phyloP scores from a whole-genome alignment of 2,888 invertebrate species.

The Neoascia interrupta region DNA sequence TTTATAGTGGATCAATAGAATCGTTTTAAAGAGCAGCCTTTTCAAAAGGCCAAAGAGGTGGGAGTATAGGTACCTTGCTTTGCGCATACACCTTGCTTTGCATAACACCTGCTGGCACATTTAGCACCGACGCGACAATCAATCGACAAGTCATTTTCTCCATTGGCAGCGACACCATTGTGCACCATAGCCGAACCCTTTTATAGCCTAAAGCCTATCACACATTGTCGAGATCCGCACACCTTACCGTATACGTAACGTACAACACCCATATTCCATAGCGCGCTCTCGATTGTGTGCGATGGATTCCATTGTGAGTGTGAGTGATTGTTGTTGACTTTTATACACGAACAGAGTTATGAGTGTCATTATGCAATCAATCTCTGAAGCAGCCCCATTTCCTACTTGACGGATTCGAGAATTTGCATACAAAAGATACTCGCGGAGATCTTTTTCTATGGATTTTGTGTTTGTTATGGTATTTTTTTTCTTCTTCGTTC shows the following conservation, averaged over 20 bases:
- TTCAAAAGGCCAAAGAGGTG: too few relatives aligned
- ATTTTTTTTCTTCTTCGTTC: too few relatives aligned
- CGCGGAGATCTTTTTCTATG: slow-evolving; percentile 21
- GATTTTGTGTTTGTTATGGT: slow-evolving; percentile 17
- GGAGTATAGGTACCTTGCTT: too few relatives aligned
- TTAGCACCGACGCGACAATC: slow-evolving; percentile 40
- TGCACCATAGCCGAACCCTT: slow-evolving; percentile 19
- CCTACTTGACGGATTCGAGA: slow-evolving; percentile 58
- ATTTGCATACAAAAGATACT: slow-evolving; percentile 68
- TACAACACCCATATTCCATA: too few relatives aligned
- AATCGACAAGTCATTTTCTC: slow-evolving; percentile 12
- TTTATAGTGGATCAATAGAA: too few relatives aligned
- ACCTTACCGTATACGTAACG: background rate
- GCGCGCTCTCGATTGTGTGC: background rate
- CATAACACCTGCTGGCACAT: slow-evolving; percentile 47
- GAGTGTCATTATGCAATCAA: slow-evolving; percentile 67
- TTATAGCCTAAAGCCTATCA: slow-evolving; percentile 45
- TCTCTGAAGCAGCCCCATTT: slow-evolving; percentile 61
- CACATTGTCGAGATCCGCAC: too few relatives aligned
- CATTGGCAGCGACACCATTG: background rate
- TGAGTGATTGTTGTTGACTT: slow-evolving; percentile 67
- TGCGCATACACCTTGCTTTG: too few relatives aligned
- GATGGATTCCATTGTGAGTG: slow-evolving; percentile 47
- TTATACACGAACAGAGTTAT: slow-evolving; percentile 62
- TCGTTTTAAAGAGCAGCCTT: too few relatives aligned